These are phyloP conservation scores for Brachyalestes nurse DNA, from an alignment of 2,797 vertebrate genomes.

Conservation along the genomic window DNA sequence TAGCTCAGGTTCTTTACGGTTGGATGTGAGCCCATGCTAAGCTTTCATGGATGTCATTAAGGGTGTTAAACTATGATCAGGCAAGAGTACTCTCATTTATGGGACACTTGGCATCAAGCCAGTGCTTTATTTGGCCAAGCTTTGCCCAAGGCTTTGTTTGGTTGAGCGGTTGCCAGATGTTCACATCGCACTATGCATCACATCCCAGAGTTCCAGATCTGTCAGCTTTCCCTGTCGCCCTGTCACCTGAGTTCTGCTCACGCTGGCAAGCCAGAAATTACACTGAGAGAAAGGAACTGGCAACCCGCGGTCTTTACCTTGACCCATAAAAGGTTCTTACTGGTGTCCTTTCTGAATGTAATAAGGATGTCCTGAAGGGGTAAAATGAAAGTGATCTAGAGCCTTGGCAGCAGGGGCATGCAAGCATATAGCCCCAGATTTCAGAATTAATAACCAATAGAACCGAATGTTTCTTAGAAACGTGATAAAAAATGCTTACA, in stretches of 20 bases:
- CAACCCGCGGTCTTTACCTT: not conserved
- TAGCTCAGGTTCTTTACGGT: not conserved
- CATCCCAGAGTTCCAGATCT: constrained; percentile 27
- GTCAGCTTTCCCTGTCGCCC: not conserved
- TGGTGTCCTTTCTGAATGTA: too few relatives aligned
- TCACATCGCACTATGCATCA: not conserved
- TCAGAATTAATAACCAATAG: too few relatives aligned
- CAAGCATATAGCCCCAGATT: too few relatives aligned
- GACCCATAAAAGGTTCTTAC: not conserved
- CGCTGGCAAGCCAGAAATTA: not conserved
- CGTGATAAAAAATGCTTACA: too few relatives aligned
- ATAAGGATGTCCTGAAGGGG: too few relatives aligned
- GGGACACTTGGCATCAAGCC: not conserved
- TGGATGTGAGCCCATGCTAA: not conserved
- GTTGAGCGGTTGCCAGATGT: constrained; percentile 7
- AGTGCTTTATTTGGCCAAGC: not conserved
- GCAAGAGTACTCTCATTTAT: not conserved
- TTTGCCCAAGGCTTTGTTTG: constrained; percentile 18
- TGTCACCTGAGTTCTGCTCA: not conserved
- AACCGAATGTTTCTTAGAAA: too few relatives aligned
- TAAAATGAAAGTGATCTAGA: too few relatives aligned
- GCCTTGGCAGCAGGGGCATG: too few relatives aligned
- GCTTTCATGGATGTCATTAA: not conserved
- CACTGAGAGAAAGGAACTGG: not conserved
- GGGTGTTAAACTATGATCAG: not conserved